Conservation (phyloP, 2,888 invertebrate genomes). For the Oscheius sp. region DNA sequence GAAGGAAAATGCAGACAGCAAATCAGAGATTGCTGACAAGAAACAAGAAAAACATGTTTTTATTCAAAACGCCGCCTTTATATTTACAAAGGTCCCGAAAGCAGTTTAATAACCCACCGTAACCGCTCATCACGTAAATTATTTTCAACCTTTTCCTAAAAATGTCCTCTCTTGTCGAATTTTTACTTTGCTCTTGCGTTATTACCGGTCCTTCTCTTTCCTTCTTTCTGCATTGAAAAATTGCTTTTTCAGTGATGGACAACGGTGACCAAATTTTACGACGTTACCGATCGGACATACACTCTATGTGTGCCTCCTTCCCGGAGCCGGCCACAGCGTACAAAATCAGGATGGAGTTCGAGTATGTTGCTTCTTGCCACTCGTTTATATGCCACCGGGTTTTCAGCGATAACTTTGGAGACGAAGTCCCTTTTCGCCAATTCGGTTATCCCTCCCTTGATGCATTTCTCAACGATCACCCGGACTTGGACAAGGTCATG, state of each 20-base stretch:
- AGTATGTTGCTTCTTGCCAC: not conserved
- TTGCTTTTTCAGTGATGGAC: not conserved
- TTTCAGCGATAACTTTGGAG: constrained; percentile 16
- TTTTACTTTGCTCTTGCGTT: too few species aligned
- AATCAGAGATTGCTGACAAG: too few species aligned
- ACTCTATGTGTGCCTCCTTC: constrained; percentile 19
- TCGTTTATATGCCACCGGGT: not conserved
- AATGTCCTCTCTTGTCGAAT: too few species aligned
- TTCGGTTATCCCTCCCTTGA: constrained; percentile 26
- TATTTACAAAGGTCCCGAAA: too few species aligned
- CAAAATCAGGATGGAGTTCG: constrained; percentile 21
- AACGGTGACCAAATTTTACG: constrained; percentile 1
- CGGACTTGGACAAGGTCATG: not conserved
- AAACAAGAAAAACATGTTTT: too few species aligned
- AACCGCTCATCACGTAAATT: too few species aligned
- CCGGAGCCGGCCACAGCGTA: constrained; percentile 21
- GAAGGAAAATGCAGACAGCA: too few species aligned
- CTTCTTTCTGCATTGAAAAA: too few species aligned
- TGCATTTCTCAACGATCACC: constrained; percentile 30
- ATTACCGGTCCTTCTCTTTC: too few species aligned
- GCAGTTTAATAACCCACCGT: too few species aligned
- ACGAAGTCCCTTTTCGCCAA: constrained; percentile 24
- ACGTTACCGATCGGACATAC: constrained; percentile 15
- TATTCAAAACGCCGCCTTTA: too few species aligned
- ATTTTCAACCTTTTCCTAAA: too few species aligned